phyloP scores from a whole-genome alignment of 2,797 vertebrate species.

The Semotilus atromaculatus region DNA sequence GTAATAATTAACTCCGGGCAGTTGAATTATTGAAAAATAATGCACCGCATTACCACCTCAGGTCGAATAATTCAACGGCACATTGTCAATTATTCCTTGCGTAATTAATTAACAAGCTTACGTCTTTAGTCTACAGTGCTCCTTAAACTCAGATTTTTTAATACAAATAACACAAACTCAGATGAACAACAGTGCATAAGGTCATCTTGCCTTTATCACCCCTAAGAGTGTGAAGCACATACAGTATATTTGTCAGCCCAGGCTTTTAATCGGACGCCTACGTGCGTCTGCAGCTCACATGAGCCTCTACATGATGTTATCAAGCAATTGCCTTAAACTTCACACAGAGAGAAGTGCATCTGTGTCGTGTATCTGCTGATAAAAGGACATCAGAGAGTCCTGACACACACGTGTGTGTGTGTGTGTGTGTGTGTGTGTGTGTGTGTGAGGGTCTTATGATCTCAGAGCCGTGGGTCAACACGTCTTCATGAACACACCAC shows the following conservation, averaged over 20 bases:
- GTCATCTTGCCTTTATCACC: not conserved
- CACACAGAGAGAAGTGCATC: not conserved
- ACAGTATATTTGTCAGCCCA: not conserved
- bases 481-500: too few relatives aligned
- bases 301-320: slow-evolving; percentile 21
- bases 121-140: too few relatives aligned
- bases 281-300: not conserved
- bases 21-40: too few relatives aligned
- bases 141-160: too few relatives aligned
- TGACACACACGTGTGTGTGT: slow-evolving; percentile 22
- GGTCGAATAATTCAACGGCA: too few relatives aligned
- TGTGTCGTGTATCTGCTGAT: slow-evolving; percentile 18
- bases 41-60: too few relatives aligned
- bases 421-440: too few relatives aligned
- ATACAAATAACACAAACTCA: not conserved
- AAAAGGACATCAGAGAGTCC: slow-evolving; percentile 40
- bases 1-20: too few relatives aligned
- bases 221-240: not conserved
- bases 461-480: slow-evolving; percentile 5
- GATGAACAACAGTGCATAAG: not conserved
- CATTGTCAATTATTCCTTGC: too few relatives aligned
- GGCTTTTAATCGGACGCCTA: not conserved
- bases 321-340: not conserved
- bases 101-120: too few relatives aligned
- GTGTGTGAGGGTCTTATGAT: slow-evolving; percentile 60